Evolutionary conservation across 2,888 invertebrate genomes (phyloP).

Genomic region (Eilema depressum): DNA sequence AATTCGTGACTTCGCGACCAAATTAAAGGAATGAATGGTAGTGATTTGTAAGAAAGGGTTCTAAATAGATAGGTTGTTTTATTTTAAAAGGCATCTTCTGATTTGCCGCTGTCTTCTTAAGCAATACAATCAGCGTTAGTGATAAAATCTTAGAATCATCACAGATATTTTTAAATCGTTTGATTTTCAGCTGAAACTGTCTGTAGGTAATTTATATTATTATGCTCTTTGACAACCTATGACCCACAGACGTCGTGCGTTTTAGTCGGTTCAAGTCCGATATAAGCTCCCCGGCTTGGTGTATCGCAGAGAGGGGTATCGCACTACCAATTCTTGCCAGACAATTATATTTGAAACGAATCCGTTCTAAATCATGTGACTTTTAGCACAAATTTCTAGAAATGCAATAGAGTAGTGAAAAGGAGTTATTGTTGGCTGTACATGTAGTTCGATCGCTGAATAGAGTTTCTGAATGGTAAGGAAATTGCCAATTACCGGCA

Average conservation of each 20-base stretch:
- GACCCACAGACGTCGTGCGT: no score
- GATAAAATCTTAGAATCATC: not conserved
- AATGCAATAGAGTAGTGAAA: not conserved
- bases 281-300: no score
- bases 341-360: not conserved
- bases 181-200: no score
- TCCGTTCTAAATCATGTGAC: not conserved
- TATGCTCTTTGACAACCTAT: no score
- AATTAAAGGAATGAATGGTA: constrained; percentile 11
- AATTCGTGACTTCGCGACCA: constrained; percentile 20
- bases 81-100: not conserved
- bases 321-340: no score
- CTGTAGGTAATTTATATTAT: no score
- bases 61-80: not conserved
- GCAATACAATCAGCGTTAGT: not conserved
- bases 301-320: no score
- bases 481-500: constrained; percentile 1
- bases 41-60: constrained; percentile 1
- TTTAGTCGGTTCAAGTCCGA: no score
- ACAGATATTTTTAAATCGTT: no score
- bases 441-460: not conserved
- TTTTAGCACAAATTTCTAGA: not conserved
- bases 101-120: no score
- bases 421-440: not conserved
- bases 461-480: not conserved